Conservation (phyloP, 2,888 invertebrate genomes). For the Coleophora flavipennella region DNA sequence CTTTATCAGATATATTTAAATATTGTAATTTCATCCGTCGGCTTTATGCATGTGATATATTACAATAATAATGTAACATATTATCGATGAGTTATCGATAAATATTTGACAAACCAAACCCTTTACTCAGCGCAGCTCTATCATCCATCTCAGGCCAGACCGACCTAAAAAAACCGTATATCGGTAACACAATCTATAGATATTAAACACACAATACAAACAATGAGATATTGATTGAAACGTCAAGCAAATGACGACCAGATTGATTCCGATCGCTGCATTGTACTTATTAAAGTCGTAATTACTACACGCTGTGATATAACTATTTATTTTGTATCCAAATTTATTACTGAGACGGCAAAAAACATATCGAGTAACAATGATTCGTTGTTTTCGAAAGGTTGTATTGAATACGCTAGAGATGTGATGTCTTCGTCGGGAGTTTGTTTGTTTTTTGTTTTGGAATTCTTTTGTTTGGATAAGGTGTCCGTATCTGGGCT, state of each 20-base stretch:
- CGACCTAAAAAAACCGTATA: constrained; percentile 55
- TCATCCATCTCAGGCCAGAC: constrained; percentile 17
- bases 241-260: constrained; percentile 62
- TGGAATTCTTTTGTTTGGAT: constrained; percentile 27
- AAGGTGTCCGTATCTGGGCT: constrained; percentile 24
- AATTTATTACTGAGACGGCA: constrained; percentile 58
- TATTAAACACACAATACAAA: constrained; percentile 70
- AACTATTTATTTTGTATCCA: constrained; percentile 65
- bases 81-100: not conserved
- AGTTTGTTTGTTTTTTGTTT: constrained; percentile 27
- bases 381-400: constrained; percentile 9
- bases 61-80: too few relatives aligned
- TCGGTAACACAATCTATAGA: constrained; percentile 69
- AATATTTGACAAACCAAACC: not conserved
- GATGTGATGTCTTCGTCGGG: constrained; percentile 14
- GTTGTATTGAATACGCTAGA: constrained; percentile 1
- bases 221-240: constrained; percentile 70
- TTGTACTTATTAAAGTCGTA: constrained; percentile 66
- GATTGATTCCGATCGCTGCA: constrained; percentile 59
- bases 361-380: constrained; percentile 51
- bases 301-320: constrained; percentile 64
- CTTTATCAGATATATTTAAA: too few relatives aligned
- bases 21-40: too few relatives aligned
- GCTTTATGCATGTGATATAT: too few relatives aligned
- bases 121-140: constrained; percentile 6